These are phyloP conservation scores for Nothocercus julius DNA, from an alignment of 2,113 vertebrate species.

Conservation along the genomic window DNA sequence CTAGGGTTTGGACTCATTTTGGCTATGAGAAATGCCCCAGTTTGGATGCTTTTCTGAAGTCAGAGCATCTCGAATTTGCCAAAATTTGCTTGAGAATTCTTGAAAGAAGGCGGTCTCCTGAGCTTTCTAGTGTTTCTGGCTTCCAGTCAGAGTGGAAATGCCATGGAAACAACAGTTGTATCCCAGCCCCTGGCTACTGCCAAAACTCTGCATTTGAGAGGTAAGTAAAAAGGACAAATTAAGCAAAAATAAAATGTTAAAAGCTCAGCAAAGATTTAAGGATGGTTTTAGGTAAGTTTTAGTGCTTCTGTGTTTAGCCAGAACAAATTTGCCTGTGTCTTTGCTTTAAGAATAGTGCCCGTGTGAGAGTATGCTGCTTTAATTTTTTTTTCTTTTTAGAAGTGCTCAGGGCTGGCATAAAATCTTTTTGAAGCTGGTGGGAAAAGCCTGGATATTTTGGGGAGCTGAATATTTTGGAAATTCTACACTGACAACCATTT, in stretches of 20 bases:
- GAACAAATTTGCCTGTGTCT: background rate
- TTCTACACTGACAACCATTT: background rate
- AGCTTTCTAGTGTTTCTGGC: constrained; percentile 53
- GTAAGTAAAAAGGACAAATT: background rate
- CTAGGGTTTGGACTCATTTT: background rate
- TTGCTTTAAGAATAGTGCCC: background rate
- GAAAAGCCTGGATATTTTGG: background rate
- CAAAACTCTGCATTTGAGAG: background rate
- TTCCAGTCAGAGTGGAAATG: constrained; percentile 55
- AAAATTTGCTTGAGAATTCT: constrained; percentile 44
- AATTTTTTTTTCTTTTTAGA: background rate
- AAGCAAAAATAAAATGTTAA: background rate
- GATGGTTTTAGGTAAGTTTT: background rate
- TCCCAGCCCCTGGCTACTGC: constrained; percentile 20
- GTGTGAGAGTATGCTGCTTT: background rate
- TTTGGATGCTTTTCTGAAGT: constrained; percentile 39
- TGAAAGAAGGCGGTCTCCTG: constrained; percentile 50
- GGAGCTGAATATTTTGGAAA: background rate
- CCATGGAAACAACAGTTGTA: constrained; percentile 59
- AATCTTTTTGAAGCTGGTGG: background rate
- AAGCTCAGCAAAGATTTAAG: background rate
- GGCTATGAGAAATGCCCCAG: background rate
- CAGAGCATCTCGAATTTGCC: constrained; percentile 22
- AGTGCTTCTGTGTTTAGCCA: background rate
- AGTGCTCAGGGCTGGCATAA: background rate